Base-by-base conservation (phyloP, 2,113 vertebrate species). In the Camelus bactrianus region DNA sequence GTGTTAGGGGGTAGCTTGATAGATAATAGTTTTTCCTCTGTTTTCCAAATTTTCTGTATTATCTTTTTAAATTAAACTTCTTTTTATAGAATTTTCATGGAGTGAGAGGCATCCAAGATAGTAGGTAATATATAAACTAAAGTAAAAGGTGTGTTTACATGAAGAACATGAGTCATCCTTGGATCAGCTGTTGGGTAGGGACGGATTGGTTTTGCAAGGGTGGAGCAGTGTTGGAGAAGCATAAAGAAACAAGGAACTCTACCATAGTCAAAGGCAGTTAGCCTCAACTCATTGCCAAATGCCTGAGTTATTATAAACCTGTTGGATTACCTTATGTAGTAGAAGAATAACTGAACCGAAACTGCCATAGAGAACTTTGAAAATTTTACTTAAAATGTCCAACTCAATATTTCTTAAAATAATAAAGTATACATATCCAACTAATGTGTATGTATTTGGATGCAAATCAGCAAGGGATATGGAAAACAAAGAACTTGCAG, bases 81-180 rank as follows among this genome's bases (percentile, higher is more conserved):
- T n/a, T 48, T 5, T 8, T 83, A 50, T 52, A 52, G 35, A 87
- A 67, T 96, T 76, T 93, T 10, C 60, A 64, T 65, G 26, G 65
- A 75, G 42, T 82, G 46, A 75, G 48, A 96, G 46, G n/a, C 50
- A 60, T 84, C 32, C 65, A 42, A 69, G 32, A 52, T 13, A 62
- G 42, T 26, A 75, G 64, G 30, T 30, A 81, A 22, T 50, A 1
- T 62, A 2, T 56, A 54, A 60, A 52, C 12, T 73, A 38, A 64
- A 87, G 54, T 81, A 46, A 75, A 81, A 94, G 46, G 48, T 81
- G 26, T 93, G 52, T 89, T 62, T 32, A 17, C 89, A 24, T 89
- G 52, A 58, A 93, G 19, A 95, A 28, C 80, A 48, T 93, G 77
- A 91, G 32, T 89, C 94, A 82, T 52, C 22, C 72, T 82, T 69